A percentile compares a stretch with the other conserved stretches of the same genome.
These are phyloP conservation scores for Brenthis daphne DNA, from an alignment of 2,888 invertebrate genomes.

Conservation along the genomic window DNA sequence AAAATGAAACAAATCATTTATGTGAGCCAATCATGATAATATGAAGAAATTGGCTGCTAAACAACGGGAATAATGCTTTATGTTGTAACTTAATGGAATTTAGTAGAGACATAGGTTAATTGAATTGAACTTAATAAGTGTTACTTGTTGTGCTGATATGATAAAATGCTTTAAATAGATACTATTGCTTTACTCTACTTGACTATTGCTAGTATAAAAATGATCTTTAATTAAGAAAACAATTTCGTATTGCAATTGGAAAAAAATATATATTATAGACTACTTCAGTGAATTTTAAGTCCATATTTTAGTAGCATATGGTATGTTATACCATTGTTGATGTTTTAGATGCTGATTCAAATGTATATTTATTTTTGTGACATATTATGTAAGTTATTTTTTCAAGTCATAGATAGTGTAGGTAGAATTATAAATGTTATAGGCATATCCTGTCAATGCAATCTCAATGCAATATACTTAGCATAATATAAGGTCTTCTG, in stretches of 20 bases:
- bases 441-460: constrained; percentile 29
- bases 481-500: constrained; percentile 4
- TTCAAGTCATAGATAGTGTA: constrained; percentile 39
- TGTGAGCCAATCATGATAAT: constrained; percentile 5
- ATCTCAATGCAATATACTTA: constrained; percentile 22
- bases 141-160: constrained; percentile 35
- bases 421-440: constrained; percentile 34
- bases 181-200: constrained; percentile 32
- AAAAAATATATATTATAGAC: constrained; percentile 8
- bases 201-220: constrained; percentile 21
- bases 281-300: constrained; percentile 23
- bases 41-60: neutral
- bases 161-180: constrained; percentile 38
- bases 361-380: constrained; percentile 42
- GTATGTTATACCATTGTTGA: constrained; percentile 40
- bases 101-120: constrained; percentile 16
- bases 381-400: constrained; percentile 42
- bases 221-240: constrained; percentile 7
- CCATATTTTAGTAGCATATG: constrained; percentile 20
- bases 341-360: constrained; percentile 37
- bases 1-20: neutral
- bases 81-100: constrained; percentile 15
- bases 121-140: constrained; percentile 20
- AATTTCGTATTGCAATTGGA: constrained; percentile 19
- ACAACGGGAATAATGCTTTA: constrained; percentile 12